Evolutionary conservation across 2,797 vertebrate species (phyloP).

Genomic region (Chelon labrosus): DNA sequence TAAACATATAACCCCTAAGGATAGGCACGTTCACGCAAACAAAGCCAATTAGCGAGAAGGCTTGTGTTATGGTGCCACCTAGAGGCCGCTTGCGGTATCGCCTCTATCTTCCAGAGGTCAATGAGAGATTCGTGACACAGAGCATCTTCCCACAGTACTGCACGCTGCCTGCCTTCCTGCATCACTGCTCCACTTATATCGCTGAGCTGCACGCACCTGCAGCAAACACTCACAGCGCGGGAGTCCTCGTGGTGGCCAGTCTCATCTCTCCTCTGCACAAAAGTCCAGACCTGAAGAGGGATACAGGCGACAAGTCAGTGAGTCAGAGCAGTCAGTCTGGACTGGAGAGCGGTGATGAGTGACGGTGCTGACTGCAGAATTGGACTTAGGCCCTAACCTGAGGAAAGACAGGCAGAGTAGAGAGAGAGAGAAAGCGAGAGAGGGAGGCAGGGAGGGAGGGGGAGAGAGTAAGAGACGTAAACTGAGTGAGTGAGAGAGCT

Average conservation of each 20-base stretch:
- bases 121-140: conserved; percentile 46
- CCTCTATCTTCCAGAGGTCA: conserved; percentile 46
- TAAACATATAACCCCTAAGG: conserved; percentile 20
- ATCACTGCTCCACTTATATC: neutral
- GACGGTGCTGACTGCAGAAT: conserved; percentile 35
- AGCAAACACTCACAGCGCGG: conserved; percentile 7
- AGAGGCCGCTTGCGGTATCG: conserved; percentile 28
- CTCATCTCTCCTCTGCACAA: conserved; percentile 11
- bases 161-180: neutral
- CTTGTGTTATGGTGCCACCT: conserved; percentile 57
- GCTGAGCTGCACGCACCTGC: conserved; percentile 21
- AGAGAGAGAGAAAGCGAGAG: conserved; percentile 2
- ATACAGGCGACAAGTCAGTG: conserved; percentile 20
- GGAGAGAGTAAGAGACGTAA: conserved; percentile 9
- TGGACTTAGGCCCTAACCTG: conserved; percentile 55
- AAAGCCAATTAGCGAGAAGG: conserved; percentile 18
- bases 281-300: conserved; percentile 7
- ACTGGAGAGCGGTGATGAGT: conserved; percentile 45
- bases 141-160: conserved; percentile 26
- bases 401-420: conserved; percentile 23
- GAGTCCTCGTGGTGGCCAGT: neutral
- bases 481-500: conserved; percentile 9
- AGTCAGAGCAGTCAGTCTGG: conserved; percentile 20
- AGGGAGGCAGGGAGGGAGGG: conserved; percentile 2
- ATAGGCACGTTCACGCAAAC: neutral